Percentiles rank a stretch among this genome's conserved stretches.
phyloP scores from a whole-genome alignment of 2,113 vertebrate genomes.

The Myotis brandtii region DNA sequence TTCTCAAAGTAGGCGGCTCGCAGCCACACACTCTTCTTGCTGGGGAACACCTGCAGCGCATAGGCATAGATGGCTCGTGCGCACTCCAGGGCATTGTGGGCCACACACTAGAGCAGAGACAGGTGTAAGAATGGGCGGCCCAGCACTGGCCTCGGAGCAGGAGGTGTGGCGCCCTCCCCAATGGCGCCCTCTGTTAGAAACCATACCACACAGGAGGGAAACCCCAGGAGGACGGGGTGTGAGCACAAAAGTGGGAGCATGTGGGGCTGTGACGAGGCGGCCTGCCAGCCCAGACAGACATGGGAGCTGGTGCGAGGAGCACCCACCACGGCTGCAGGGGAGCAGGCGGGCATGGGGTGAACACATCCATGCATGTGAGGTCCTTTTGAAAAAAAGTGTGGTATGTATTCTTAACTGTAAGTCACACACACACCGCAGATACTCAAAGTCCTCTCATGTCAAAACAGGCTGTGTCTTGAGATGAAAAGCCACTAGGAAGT shows the following conservation, averaged over 20 bases:
- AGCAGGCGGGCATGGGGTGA: accelerated
- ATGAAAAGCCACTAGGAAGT: neutral
- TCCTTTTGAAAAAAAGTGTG: neutral
- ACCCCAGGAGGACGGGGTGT: neutral
- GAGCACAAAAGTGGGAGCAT: neutral
- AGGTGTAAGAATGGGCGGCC: neutral
- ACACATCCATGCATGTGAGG: accelerated
- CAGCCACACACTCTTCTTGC: constrained; percentile 99
- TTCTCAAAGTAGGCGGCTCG: constrained; percentile 98
- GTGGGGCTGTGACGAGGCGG: neutral
- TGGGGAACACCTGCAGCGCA: constrained; percentile 97
- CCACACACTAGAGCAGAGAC: constrained; percentile 90
- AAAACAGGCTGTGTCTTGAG: neutral
- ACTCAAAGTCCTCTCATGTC: accelerated
- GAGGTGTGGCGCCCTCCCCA: neutral
- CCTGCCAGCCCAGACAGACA: too few relatives aligned
- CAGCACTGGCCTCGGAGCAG: neutral
- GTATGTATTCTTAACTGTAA: neutral
- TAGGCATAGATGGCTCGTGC: constrained; percentile 98
- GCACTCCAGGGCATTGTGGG: constrained; percentile 96
- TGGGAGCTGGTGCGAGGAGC: neutral
- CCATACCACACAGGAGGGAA: neutral
- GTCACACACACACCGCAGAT: neutral
- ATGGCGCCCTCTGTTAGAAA: neutral
- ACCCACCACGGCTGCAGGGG: too few relatives aligned